Evolutionary conservation across 2,113 vertebrate genomes (phyloP).

Genomic region (Sialia sialis): DNA sequence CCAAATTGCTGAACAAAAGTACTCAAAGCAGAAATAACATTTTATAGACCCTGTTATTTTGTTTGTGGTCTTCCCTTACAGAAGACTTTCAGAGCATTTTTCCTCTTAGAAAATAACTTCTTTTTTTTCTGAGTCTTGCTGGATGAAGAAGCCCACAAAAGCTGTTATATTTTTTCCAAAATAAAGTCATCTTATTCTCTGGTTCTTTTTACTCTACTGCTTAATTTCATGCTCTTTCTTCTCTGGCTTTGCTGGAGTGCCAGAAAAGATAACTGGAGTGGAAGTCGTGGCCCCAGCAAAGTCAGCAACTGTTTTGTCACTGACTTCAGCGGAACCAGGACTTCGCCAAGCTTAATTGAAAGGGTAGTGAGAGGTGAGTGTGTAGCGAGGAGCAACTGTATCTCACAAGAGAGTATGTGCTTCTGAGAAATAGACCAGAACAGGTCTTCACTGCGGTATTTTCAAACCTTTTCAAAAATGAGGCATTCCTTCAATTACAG

Average conservation of each 20-base stretch:
- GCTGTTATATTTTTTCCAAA: background rate
- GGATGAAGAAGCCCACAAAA: background rate
- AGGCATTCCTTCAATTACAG: rapidly evolving
- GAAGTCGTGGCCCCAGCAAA: background rate
- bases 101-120: background rate
- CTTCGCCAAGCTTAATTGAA: background rate
- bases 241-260: background rate
- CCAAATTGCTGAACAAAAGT: background rate
- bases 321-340: background rate
- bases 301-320: background rate
- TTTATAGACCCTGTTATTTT: background rate
- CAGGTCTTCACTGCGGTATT: background rate
- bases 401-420: background rate
- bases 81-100: background rate
- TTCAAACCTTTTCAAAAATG: background rate
- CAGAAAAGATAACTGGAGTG: background rate
- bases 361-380: background rate
- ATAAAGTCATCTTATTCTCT: background rate
- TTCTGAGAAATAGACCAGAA: background rate
- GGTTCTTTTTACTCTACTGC: background rate
- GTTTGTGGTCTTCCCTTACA: background rate
- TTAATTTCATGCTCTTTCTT: background rate
- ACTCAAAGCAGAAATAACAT: background rate
- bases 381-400: background rate
- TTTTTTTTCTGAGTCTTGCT: background rate